Conservation (phyloP, 2,797 vertebrate species). For the Enteromius trimaculatus region DNA sequence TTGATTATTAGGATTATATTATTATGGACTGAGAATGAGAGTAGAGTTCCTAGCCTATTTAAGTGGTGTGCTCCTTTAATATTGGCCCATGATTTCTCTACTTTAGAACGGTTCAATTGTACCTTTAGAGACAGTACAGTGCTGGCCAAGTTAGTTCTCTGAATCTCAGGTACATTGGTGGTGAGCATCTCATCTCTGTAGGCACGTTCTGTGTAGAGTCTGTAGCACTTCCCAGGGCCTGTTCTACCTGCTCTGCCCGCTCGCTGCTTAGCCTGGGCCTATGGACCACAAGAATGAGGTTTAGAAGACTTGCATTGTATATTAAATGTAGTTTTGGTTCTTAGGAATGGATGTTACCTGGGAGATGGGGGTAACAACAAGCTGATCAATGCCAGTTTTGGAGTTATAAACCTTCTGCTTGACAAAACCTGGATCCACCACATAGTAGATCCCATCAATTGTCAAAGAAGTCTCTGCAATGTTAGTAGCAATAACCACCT, state of each 20-base stretch:
- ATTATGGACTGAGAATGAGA: no score
- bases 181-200: slow-evolving; percentile 98
- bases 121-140: slow-evolving; percentile 98
- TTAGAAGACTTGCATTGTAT: neutral
- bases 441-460: slow-evolving; percentile 97
- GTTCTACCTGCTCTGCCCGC: slow-evolving; percentile 95
- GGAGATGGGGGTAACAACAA: slow-evolving; percentile 97
- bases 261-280: slow-evolving; percentile 98
- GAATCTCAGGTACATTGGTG: slow-evolving; percentile 98
- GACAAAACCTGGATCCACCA: slow-evolving; percentile 97
- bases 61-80: neutral
- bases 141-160: slow-evolving; percentile 96
- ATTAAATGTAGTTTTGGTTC: neutral
- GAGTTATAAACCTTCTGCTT: slow-evolving; percentile 99
- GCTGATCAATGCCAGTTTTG: slow-evolving; percentile 97
- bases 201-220: slow-evolving; percentile 94
- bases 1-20: no score
- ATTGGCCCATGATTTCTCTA: neutral
- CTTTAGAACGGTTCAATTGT: neutral
- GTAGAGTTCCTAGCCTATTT: no score
- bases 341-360: slow-evolving; percentile 77
- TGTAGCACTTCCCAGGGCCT: slow-evolving; percentile 92
- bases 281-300: neutral
- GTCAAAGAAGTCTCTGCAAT: slow-evolving; percentile 97
- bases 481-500: slow-evolving; percentile 98